Percentiles rank a stretch among this genome's conserved stretches.
phyloP scores from a whole-genome alignment of 2,797 vertebrate species.

The Brachyalestes nurse region DNA sequence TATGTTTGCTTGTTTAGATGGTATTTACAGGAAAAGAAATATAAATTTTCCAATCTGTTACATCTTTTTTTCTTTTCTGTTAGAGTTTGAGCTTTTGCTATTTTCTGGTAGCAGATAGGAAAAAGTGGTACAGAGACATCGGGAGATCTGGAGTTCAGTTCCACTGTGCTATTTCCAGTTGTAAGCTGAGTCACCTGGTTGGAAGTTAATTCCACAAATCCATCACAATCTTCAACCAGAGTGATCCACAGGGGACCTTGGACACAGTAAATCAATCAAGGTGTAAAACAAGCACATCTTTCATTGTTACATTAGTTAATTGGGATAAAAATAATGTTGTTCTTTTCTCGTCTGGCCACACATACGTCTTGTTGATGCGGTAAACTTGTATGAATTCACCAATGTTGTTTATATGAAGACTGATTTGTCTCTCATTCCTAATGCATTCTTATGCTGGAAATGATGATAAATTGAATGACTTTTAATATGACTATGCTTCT shows the following conservation, averaged over 20 bases:
- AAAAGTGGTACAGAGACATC: neutral
- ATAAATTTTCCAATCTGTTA: no score
- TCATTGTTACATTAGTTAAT: slow-evolving; percentile 7
- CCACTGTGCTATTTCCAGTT: neutral
- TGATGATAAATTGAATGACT: slow-evolving; percentile 38
- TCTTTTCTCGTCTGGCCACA: neutral
- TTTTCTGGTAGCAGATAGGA: neutral
- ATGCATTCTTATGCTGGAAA: slow-evolving; percentile 8
- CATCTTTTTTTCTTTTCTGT: neutral
- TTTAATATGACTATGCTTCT: slow-evolving; percentile 27
- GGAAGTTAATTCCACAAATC: slow-evolving; percentile 5
- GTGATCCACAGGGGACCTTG: neutral
- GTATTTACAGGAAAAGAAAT: no score
- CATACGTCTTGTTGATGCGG: neutral
- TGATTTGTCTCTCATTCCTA: slow-evolving; percentile 15
- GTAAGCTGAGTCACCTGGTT: neutral
- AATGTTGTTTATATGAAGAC: neutral
- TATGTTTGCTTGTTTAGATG: no score
- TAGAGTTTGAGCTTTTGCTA: neutral
- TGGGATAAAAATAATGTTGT: slow-evolving; percentile 7
- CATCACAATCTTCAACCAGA: slow-evolving; percentile 7
- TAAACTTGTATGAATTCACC: neutral
- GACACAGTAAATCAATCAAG: slow-evolving; percentile 9
- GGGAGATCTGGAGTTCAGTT: neutral
- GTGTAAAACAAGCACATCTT: slow-evolving; percentile 4